Evolutionary conservation across 1,140 invertebrate species (phyloP).

Genomic region (roundworm (Caenorhabditis elegans)): WBcel235 BX284605.5:2200001-2200500

Average conservation of each 20-base stretch:
- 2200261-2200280: neutral
- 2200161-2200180: constrained; percentile 74
- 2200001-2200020: neutral
- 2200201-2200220: neutral
- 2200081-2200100: constrained; percentile 64
- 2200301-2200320: neutral
- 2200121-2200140: constrained; percentile 77
- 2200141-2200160: constrained; percentile 79
- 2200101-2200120: neutral
- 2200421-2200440: too few relatives aligned
- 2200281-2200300: constrained; percentile 1
- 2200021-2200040: constrained; percentile 76
- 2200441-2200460: too few relatives aligned
- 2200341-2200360: neutral
- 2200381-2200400: too few relatives aligned
- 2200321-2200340: neutral
- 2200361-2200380: too few relatives aligned
- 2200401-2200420: too few relatives aligned
- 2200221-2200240: neutral
- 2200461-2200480: too few relatives aligned
- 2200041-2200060: constrained; percentile 80
- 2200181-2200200: neutral
- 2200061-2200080: constrained; percentile 77
- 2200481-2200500: too few relatives aligned
- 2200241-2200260: neutral